Evolutionary conservation across 2,113 vertebrate genomes (phyloP).

Genomic region (Naja naja): DNA sequence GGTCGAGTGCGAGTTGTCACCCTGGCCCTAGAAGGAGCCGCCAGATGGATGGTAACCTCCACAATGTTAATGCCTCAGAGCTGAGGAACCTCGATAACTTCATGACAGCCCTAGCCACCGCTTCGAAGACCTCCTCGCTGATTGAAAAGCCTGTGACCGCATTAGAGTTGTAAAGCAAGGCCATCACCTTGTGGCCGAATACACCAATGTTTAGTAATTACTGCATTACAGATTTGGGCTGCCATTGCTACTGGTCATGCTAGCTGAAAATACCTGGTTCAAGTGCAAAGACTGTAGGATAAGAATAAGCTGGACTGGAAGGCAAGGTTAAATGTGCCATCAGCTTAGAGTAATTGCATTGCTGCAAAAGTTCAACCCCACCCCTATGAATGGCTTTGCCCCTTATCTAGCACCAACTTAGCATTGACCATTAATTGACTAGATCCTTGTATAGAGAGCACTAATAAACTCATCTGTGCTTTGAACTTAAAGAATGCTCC

Average conservation of each 20-base stretch:
- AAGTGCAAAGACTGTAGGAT: neutral
- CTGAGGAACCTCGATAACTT: no score
- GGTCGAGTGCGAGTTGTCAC: no score
- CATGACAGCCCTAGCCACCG: no score
- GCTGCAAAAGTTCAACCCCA: neutral
- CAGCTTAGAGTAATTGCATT: neutral
- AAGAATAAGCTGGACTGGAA: neutral
- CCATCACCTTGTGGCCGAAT: no score
- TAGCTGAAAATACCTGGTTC: neutral
- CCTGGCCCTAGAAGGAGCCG: no score
- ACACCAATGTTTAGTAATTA: neutral
- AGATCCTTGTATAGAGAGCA: neutral
- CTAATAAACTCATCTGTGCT: neutral
- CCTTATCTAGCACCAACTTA: neutral
- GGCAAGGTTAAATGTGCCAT: neutral
- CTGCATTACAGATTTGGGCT: neutral
- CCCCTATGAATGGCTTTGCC: neutral
- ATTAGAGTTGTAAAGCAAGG: no score
- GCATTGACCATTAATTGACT: neutral
- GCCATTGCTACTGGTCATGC: neutral
- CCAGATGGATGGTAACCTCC: no score
- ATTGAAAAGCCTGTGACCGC: no score
- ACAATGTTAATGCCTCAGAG: no score
- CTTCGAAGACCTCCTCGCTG: no score
- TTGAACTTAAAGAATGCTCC: neutral